Evolutionary conservation across 1,140 invertebrate genomes (phyloP), one percentile per base, ranked within the genome.

Genomic region (Choristoneura fumiferana): DNA sequence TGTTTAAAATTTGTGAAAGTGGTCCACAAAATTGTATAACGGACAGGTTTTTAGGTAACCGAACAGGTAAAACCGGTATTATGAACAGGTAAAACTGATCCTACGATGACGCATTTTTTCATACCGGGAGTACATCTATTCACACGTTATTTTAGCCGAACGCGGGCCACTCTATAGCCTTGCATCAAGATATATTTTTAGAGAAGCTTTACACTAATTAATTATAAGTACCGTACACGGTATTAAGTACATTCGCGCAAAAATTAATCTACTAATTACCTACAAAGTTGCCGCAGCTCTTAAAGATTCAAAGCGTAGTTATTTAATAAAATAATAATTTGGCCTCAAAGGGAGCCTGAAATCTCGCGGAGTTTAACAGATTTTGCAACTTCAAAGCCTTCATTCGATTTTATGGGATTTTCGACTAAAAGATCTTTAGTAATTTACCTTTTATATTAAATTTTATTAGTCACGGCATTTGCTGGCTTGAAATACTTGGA

Each of bases 311-410:
- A 29, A 49, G 22, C 43, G 18, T 49, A 49, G 43, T 49, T 49
- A 49, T 49, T 49, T 49, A 29, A 49, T 49, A 49, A 49, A 49
- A 49, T 49, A 43, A 43, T 43, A 49, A 49, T 49, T 49, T 29
- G 43, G 17, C 43, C 43, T 49, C 43, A 49, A 49, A 49, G 40
- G n/a, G 43, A 49, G 6, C 10, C 18, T n/a, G 43, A 18, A 33
- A 49, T 22, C 45, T 67, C 38, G 37, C 35, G 22, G 65, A 72
- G 72, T 72, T 69, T 67, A 72, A 69, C 61, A 56, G 57, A 65
- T 65, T 67, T 69, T 54, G 17, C 54, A 71, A 65, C 64, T 72
- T 72, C 70, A 73, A 76, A 76, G 67, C 60, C 58, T 60, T 64
- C 62, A 62, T 17, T 36, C 52, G 49, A 69, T 68, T 70, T 70